Base-by-base conservation (phyloP, 2,888 invertebrate species). In the Oasisia sp. region DNA sequence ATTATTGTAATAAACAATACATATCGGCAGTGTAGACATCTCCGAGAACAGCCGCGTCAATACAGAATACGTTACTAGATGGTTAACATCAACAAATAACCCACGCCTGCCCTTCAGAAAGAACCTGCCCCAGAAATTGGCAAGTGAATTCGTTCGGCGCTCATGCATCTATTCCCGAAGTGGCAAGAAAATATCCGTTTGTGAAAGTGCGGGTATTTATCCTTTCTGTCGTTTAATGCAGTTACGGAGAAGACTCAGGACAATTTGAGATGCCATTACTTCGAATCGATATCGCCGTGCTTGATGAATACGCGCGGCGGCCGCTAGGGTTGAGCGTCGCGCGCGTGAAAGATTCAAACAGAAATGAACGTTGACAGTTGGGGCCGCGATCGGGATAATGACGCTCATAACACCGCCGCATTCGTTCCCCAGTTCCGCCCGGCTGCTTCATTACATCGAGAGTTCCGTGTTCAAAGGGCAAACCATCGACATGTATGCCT, bases 301-400 rank as follows among this genome's bases (percentile, higher is more conserved):
- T 74, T 74, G 74, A 74, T 74, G 74, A 74, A 74, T 74, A 74
- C 27, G 7, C 27, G n/a, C 7, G 1, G n/a, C 74, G 14, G 74
- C 27, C 74, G n/a, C 27, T n/a, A 19, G 19, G 74, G 27, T 19
- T 74, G 19, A 7, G 19, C 19, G 74, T 3, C 74, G 74, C 19
- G 74, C 74, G 74, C 74, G 74, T 74, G 74, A 74, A 74, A 14
- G 74, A 74, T 74, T 74, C 74, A 74, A 74, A 74, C 74, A 19
- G 19, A 74, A 74, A 74, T 74, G 27, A 74, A 1, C 27, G 74
- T n/a, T 74, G 74, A 74, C 74, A 74, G 74, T 7, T 74, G 19
- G n/a, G 74, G 1, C 4, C 19, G 74, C n/a, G 2, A n/a, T 27
- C 14, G n/a, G 74, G 14, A n/a, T 74, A 74, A 74, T 74, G 19